phyloP scores from a whole-genome alignment of 2,113 vertebrate species.

The Oreotragus oreotragus region DNA sequence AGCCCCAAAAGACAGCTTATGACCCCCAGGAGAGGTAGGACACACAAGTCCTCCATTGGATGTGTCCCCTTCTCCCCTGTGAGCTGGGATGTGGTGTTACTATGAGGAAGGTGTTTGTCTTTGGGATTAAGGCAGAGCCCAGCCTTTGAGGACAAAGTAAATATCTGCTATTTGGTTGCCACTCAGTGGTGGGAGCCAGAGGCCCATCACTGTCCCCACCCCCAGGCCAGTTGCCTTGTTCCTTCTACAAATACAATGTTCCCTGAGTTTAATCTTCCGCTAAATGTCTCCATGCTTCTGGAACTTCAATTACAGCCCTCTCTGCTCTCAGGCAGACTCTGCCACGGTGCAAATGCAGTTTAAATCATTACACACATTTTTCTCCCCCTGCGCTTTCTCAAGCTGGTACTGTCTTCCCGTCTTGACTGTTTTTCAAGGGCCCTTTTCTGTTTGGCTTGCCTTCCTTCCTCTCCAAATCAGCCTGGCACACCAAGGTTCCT shows the following conservation, averaged over 20 bases:
- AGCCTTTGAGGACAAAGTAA: neutral
- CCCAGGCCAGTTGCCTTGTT: neutral
- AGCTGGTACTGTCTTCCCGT: neutral
- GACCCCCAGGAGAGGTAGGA: neutral
- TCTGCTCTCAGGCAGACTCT: neutral
- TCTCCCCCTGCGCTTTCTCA: neutral
- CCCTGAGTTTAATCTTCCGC: conserved; percentile 23
- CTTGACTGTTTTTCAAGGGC: neutral
- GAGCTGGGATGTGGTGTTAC: neutral
- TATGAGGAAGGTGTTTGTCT: neutral
- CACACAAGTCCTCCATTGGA: neutral
- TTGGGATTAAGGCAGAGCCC: neutral
- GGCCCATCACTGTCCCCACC: neutral
- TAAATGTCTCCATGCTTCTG: conserved; percentile 30
- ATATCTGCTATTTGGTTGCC: neutral
- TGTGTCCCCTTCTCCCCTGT: neutral
- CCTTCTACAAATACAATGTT: neutral
- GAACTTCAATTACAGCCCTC: neutral
- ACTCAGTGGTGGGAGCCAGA: neutral
- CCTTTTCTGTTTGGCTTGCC: neutral
- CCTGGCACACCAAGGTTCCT: neutral
- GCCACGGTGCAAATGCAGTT: neutral
- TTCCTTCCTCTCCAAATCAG: neutral
- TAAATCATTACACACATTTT: neutral
- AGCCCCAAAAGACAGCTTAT: neutral